Percentiles rank a stretch among this genome's conserved stretches.
These are phyloP conservation scores for Meiosimyza decipiens DNA, from an alignment of 2,888 invertebrate species.

Conservation along the genomic window DNA sequence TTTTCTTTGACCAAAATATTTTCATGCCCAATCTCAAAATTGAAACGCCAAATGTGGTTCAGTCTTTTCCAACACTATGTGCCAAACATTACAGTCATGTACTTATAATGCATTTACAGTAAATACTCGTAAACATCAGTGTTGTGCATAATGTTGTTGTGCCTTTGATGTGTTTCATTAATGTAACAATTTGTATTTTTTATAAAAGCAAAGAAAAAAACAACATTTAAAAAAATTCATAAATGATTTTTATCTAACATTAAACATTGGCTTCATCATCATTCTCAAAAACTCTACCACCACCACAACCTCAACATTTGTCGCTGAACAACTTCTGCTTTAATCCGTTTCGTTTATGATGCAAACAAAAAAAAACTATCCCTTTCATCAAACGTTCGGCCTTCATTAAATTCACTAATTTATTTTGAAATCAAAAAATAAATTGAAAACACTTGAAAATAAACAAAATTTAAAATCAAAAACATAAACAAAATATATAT, in stretches of 20 bases:
- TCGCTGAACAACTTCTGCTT: slow-evolving; percentile 26
- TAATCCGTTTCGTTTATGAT: slow-evolving; percentile 34
- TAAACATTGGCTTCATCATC: slow-evolving; percentile 26
- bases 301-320: slow-evolving; percentile 23
- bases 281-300: slow-evolving; percentile 21
- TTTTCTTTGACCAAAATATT: too few species aligned
- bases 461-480: slow-evolving; percentile 27
- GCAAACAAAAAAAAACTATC: slow-evolving; percentile 30
- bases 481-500: slow-evolving; percentile 33
- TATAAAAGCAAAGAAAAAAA: slow-evolving; percentile 4
- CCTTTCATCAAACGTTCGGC: neutral
- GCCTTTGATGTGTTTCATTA: slow-evolving; percentile 24
- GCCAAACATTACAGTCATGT: too few species aligned
- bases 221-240: slow-evolving; percentile 10
- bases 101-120: too few species aligned
- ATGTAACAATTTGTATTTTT: slow-evolving; percentile 22
- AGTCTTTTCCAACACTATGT: too few species aligned
- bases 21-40: too few species aligned
- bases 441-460: slow-evolving; percentile 19
- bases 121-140: slow-evolving; percentile 5
- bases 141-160: slow-evolving; percentile 24
- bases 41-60: too few species aligned
- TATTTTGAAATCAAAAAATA: neutral
- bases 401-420: slow-evolving; percentile 2
- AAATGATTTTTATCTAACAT: slow-evolving; percentile 22